A percentile compares a stretch with the other conserved stretches of the same genome.
phyloP scores from a whole-genome alignment of 2,888 invertebrate genomes.

The Romanomermis culicivorax region DNA sequence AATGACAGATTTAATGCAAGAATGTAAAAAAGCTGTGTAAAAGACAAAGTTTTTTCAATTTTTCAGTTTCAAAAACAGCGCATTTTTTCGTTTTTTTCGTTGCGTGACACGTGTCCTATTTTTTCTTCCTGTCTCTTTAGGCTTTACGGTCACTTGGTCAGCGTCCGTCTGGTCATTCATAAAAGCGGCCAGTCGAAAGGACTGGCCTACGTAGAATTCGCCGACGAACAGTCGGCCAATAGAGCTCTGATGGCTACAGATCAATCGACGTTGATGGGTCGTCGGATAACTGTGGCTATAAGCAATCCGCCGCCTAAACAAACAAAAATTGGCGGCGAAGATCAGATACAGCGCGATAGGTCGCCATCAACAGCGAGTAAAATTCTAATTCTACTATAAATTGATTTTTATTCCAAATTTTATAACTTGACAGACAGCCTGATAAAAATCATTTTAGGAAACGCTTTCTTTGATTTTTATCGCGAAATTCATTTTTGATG shows the following conservation, averaged over 20 bases:
- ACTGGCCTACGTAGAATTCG: slow-evolving; percentile 72
- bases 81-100: background rate
- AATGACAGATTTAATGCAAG: too few relatives aligned
- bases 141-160: slow-evolving; percentile 18
- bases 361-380: background rate
- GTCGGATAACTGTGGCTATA: slow-evolving; percentile 14
- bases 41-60: too few relatives aligned
- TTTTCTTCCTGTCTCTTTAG: too few relatives aligned
- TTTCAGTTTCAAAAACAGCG: background rate
- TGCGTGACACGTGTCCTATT: background rate
- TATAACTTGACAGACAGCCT: too few relatives aligned
- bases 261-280: background rate
- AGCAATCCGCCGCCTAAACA: slow-evolving; percentile 16
- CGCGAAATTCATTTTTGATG: background rate
- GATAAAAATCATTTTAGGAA: too few relatives aligned
- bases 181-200: slow-evolving; percentile 71
- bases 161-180: slow-evolving; percentile 56
- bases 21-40: background rate
- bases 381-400: too few relatives aligned
- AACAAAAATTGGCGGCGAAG: too few relatives aligned
- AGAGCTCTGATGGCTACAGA: slow-evolving; percentile 17
- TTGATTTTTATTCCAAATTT: background rate
- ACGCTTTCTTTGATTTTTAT: too few relatives aligned
- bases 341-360: background rate
- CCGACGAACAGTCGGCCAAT: slow-evolving; percentile 37